phyloP scores from a whole-genome alignment of 2,888 invertebrate genomes.

The Drosophila tripunctata region DNA sequence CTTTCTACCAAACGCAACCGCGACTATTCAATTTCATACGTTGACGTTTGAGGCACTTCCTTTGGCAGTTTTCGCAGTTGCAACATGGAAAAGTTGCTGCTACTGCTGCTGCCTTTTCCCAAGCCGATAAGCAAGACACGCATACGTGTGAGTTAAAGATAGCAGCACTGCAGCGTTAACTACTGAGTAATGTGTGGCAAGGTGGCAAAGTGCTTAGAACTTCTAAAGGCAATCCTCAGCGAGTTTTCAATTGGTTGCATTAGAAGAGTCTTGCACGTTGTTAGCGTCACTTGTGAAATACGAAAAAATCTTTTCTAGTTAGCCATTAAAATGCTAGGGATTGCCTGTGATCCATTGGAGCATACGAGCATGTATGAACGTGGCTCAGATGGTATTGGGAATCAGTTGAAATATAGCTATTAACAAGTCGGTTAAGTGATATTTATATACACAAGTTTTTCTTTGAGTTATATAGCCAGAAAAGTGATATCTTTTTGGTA shows the following conservation, averaged over 20 bases:
- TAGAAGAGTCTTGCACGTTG: constrained; percentile 80
- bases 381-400: constrained; percentile 68
- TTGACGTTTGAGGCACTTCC: constrained; percentile 61
- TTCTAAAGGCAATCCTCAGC: constrained; percentile 41
- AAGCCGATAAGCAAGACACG: constrained; percentile 64
- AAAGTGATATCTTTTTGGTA: no score
- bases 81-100: constrained; percentile 51
- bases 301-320: constrained; percentile 7
- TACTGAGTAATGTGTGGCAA: constrained; percentile 17
- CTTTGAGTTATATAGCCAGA: no score
- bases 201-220: constrained; percentile 27
- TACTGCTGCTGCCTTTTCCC: no score
- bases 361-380: constrained; percentile 89
- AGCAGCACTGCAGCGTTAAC: constrained; percentile 51
- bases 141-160: constrained; percentile 56
- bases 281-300: constrained; percentile 59
- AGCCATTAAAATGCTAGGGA: constrained; percentile 82
- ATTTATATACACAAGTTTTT: no score
- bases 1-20: constrained; percentile 66
- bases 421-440: neutral
- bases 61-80: constrained; percentile 54
- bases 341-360: constrained; percentile 85
- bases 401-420: neutral
- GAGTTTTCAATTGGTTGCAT: constrained; percentile 28
- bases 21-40: constrained; percentile 72